phyloP scores from a whole-genome alignment of 2,113 vertebrate species.

The Grammomys dolichurus region DNA sequence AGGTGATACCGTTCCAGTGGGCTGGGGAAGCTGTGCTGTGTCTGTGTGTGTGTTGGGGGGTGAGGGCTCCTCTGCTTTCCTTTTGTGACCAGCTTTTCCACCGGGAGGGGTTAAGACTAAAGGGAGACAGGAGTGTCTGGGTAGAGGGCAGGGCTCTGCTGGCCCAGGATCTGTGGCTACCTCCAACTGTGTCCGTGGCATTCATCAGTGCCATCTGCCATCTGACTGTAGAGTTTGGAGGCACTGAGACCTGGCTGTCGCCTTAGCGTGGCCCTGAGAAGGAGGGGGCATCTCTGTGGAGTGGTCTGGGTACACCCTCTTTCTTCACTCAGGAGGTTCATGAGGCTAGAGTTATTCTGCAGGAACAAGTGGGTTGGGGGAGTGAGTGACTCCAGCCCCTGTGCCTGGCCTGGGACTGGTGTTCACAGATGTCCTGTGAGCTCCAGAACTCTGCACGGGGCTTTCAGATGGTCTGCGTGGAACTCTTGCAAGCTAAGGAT shows the following conservation, averaged over 20 bases:
- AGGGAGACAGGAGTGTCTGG: neutral
- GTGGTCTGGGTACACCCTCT: neutral
- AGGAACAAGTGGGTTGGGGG: neutral
- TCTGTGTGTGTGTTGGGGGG: neutral
- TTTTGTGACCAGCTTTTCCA: constrained; percentile 12
- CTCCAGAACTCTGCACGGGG: constrained; percentile 72
- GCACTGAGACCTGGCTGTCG: neutral
- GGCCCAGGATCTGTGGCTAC: constrained; percentile 11
- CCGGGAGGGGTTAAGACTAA: neutral
- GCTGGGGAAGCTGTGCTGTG: neutral
- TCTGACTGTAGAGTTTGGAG: neutral
- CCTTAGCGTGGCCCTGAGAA: neutral
- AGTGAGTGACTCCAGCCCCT: constrained; percentile 28
- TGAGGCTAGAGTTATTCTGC: neutral
- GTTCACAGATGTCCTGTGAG: constrained; percentile 79
- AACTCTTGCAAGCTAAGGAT: constrained; percentile 76
- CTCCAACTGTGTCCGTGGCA: constrained; percentile 1
- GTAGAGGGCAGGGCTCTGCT: constrained; percentile 4
- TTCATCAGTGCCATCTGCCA: constrained; percentile 5
- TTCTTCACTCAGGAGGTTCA: neutral
- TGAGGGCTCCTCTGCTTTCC: neutral
- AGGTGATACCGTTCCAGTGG: neutral
- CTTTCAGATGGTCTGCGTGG: constrained; percentile 81
- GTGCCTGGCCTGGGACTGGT: constrained; percentile 72
- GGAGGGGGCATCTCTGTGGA: neutral